A percentile compares a stretch with the other conserved stretches of the same genome.
These are phyloP conservation scores for Rhabdophis nuchalis DNA, from an alignment of 2,797 vertebrate species.

Conservation along the genomic window DNA sequence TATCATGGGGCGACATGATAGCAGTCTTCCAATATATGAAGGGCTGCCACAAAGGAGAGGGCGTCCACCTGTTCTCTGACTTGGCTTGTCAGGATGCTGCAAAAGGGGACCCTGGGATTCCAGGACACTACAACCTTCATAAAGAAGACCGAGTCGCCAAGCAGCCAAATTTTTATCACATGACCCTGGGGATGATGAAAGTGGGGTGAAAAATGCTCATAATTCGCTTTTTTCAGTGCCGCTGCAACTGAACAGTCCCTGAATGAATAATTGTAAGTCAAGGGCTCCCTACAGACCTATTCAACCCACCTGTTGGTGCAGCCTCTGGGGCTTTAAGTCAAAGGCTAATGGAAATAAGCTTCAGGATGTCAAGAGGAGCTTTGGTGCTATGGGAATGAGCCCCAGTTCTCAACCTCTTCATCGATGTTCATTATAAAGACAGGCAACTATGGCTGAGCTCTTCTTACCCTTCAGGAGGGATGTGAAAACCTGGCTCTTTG, in stretches of 20 bases:
- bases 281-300: not conserved
- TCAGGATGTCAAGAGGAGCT: not conserved
- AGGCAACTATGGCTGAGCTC: not conserved
- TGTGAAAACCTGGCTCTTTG: not conserved
- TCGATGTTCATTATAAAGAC: not conserved
- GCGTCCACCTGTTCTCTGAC: not conserved
- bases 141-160: not conserved
- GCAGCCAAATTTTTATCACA: not conserved
- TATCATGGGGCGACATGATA: not conserved
- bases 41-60: not conserved
- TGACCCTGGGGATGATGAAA: not conserved
- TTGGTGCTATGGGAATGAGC: not conserved
- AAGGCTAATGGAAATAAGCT: not conserved
- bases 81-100: not conserved
- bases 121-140: not conserved
- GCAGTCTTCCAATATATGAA: not conserved
- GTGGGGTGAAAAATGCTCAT: not conserved
- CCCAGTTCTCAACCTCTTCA: not conserved
- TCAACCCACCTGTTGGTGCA: not conserved
- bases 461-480: not conserved
- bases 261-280: not conserved
- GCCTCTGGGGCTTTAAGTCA: not conserved
- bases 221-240: not conserved
- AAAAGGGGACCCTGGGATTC: not conserved
- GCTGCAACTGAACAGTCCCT: not conserved